Base-by-base conservation (phyloP, 2,113 vertebrate species). In the Eclectus roratus region DNA sequence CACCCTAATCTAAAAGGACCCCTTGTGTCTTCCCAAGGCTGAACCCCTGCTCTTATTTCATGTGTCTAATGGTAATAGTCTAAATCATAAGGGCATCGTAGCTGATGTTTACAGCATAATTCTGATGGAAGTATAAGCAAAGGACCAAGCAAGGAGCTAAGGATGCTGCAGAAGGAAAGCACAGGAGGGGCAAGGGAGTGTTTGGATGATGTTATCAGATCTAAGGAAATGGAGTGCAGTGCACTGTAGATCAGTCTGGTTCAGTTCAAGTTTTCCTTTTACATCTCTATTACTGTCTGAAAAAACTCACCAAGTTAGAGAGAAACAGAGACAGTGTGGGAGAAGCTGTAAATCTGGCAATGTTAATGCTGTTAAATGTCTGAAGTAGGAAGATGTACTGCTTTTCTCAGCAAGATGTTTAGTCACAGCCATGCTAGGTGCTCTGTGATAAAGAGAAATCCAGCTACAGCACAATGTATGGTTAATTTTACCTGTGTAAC, bases 1-100 rank as follows among this genome's bases (percentile, higher is more conserved):
- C 41, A 29, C 35, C 0, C 0, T 33, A 10, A 78, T 9, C 37
- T 29, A 24, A 63, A 76, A 66, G 20, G 19, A 28, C 56, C 11
- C 23, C 17, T 8, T 2, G 13, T 16, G 52, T 46, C 49, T 80
- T 91, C 27, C 35, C 35, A 65, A 52, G 68, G 55, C 41, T 83
- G 90, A 70, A 20, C 25, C 6, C 3, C 66, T 50, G n/a, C 19
- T 78, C 7, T 78, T 7, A 3, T 11, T 66, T 71, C 60, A 33
- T 13, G 43, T 39, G 47, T 71, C 50, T 37, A 19, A 16, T 0
- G 7, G 7, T 6, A 74, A 52, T 5, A 65, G 23, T 41, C 11
- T 29, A 6, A 5, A 18, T 33, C 0, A 0, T 7, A 33, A 47
- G 60, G 21, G 16, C 11, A 3, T 41, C 1, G 0, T 10, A n/a